A percentile compares a stretch with the other conserved stretches of the same genome.
phyloP scores from a whole-genome alignment of 1,140 invertebrate species.

The Pinna nobilis region DNA sequence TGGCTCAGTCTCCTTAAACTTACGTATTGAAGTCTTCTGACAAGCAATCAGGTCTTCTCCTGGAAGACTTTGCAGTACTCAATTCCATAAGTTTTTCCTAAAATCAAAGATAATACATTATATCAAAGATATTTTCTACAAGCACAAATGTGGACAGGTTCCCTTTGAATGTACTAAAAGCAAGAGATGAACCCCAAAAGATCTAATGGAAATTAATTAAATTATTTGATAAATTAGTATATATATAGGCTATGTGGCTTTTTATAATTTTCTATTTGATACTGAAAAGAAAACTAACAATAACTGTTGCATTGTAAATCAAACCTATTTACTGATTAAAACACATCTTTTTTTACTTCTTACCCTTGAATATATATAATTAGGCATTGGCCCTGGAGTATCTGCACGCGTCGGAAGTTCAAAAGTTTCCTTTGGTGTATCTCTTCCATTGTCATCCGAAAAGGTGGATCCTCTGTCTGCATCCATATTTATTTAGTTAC shows the following conservation, averaged over 20 bases:
- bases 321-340: neutral
- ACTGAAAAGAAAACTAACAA: too few species aligned
- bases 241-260: too few species aligned
- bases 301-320: neutral
- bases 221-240: too few species aligned
- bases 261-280: too few species aligned
- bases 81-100: constrained; percentile 81
- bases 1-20: constrained; percentile 76
- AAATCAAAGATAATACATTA: constrained; percentile 28
- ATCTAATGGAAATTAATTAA: too few species aligned
- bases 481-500: constrained; percentile 31
- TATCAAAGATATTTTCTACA: neutral
- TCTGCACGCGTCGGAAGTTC: constrained; percentile 43
- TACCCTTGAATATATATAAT: constrained; percentile 62
- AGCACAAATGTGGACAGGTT: too few species aligned
- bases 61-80: constrained; percentile 78
- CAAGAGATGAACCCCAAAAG: too few species aligned
- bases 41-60: constrained; percentile 78
- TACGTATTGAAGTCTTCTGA: constrained; percentile 71
- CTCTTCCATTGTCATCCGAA: constrained; percentile 40
- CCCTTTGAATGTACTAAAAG: too few species aligned
- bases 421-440: constrained; percentile 31
- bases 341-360: constrained; percentile 14
- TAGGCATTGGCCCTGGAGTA: constrained; percentile 54
- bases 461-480: constrained; percentile 24